Conservation (phyloP, 2,113 vertebrate species). For the Equus quagga region DNA sequence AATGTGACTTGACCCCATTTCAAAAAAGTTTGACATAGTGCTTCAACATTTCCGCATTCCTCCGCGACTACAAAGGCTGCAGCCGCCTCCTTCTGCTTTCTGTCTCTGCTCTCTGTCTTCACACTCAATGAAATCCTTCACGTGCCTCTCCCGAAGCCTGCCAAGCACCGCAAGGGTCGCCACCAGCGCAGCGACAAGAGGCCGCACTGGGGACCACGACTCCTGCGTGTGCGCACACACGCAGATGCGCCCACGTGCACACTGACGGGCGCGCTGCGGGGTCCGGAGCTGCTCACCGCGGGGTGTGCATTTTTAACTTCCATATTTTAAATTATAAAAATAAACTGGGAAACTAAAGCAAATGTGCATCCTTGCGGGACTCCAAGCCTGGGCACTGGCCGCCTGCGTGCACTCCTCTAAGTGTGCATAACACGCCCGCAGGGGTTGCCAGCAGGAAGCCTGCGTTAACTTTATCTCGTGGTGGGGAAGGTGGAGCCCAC, state of each 20-base stretch:
- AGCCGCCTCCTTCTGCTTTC: constrained; percentile 96
- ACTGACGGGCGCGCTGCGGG: neutral
- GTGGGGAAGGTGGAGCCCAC: constrained; percentile 55
- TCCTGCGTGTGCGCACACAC: constrained; percentile 68
- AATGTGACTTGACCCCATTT: constrained; percentile 99
- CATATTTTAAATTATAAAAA: constrained; percentile 33
- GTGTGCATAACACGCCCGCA: neutral
- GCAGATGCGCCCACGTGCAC: constrained; percentile 70
- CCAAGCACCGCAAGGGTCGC: constrained; percentile 86
- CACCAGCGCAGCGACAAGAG: constrained; percentile 74
- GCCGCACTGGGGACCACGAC: constrained; percentile 59
- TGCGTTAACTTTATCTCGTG: neutral
- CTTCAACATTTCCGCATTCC: constrained; percentile 99
- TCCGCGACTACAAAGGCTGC: constrained; percentile 96
- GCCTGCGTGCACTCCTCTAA: neutral
- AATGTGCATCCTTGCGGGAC: neutral
- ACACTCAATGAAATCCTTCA: constrained; percentile 93
- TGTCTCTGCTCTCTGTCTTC: constrained; percentile 94
- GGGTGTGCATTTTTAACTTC: neutral
- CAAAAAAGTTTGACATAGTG: constrained; percentile 99
- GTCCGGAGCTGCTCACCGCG: neutral
- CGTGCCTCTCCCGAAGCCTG: constrained; percentile 90
- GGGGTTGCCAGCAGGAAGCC: constrained; percentile 45
- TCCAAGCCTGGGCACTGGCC: neutral
- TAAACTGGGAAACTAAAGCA: neutral